Evolutionary conservation across 2,113 vertebrate species (phyloP), one percentile per base, ranked within the genome.

Genomic region (Gyps fulvus): DNA sequence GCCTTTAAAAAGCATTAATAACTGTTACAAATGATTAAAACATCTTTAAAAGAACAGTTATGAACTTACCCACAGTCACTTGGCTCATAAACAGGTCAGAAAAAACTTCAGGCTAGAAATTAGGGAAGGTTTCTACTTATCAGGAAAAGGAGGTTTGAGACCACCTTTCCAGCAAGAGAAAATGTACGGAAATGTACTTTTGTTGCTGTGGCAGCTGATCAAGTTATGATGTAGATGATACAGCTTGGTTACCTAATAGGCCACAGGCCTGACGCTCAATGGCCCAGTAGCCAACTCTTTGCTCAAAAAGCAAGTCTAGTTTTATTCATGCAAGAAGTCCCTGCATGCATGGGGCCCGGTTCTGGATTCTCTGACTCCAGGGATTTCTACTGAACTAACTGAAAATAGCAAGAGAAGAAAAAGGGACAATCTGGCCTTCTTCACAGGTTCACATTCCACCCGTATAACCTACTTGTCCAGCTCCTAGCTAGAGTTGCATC

Each of bases 381-480:
- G 11, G 22, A 79, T 61, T 97, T 80, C 72, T 87, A 31, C 43
- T 32, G 50, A 89, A 49, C 49, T 34, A 85, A 88, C 9, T 45
- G 40, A 74, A 85, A 79, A 71, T 20, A 78, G n/a, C 13, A 57
- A 32, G 10, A 61, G 26, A 66, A 32, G 14, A 59, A 52, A 93
- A 67, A 84, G 4, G 16, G 21, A 55, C 21, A 55, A 16, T 32
- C 25, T 80, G 49, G 49, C 49, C 40, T 50, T 80, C 80, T 32
- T 34, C 23, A 74, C 10, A 65, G n/a, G 31, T 36, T 89, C 3
- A 20, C 19, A 13, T 57, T 93, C 69, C 21, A 78, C 10, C n/a
- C 0, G 0, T 52, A 43, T 29, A 84, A 34, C 26, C 38, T 58
- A 11, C 40, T 20, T 45, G 29, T 63, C 38, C 0, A 0, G 38